Conservation (phyloP, 2,888 invertebrate species). For the Noctua pronuba region DNA sequence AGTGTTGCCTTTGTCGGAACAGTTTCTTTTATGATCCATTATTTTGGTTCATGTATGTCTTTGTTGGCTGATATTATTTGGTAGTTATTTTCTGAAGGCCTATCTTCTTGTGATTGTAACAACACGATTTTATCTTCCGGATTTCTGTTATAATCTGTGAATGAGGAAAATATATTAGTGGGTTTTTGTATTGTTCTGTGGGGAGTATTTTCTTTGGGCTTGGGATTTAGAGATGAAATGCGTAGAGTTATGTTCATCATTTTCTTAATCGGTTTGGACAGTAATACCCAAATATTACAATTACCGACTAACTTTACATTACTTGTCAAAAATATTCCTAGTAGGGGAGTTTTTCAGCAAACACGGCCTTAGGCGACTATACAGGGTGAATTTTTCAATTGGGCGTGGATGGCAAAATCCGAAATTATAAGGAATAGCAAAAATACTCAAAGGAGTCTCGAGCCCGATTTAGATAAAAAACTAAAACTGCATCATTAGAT, state of each 20-base stretch:
- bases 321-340: not conserved
- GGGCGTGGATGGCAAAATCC: no score
- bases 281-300: no score
- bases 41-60: constrained; percentile 60
- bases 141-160: constrained; percentile 42
- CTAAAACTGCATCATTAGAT: no score
- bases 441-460: no score
- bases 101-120: constrained; percentile 42
- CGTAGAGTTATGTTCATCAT: constrained; percentile 11
- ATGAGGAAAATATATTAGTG: constrained; percentile 38
- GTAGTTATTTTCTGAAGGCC: constrained; percentile 52
- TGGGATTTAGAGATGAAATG: constrained; percentile 13
- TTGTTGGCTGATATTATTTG: constrained; percentile 60
- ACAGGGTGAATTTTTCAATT: no score
- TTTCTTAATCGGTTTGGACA: constrained; percentile 6
- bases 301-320: not conserved
- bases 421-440: no score
- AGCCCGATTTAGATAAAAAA: no score
- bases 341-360: not conserved
- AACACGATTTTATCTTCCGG: constrained; percentile 42
- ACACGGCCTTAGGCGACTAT: not conserved
- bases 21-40: constrained; percentile 65
- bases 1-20: constrained; percentile 62
- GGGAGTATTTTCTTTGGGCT: constrained; percentile 9
- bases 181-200: constrained; percentile 21